Base-by-base conservation (phyloP, 2,888 invertebrate genomes). In the Leptinotarsa haldemani region DNA sequence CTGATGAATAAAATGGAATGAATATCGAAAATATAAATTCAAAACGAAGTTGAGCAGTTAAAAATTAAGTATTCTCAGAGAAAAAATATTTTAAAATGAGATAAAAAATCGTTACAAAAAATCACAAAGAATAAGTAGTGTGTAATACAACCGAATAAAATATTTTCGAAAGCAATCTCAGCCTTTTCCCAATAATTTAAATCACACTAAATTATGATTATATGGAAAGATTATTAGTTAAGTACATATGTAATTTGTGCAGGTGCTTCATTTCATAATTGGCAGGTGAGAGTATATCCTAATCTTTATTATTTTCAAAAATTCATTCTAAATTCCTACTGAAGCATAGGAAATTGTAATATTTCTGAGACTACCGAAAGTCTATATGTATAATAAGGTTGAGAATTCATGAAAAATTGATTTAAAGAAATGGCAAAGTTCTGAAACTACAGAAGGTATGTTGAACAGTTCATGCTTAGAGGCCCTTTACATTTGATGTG, bases 171-270 rank as follows among this genome's bases (percentile, higher is more conserved):
- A 48, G 25, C 65, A 53, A 69, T 63, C 71, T 76, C 78, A 76
- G 78, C 76, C 76, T 78, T 77, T 69, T 25, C 40, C 58, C 58
- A 20, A 52, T 40, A 9, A 30, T 18, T 69, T 69, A 22, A 63
- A 71, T 71, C 71, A 73, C 61, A 71, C 69, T 74, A 76, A 64
- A 63, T 30, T 53, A 69, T 65, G 72, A 69, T 74, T 70, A 77
- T 77, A 46, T 46, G 56, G 66, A 50, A 50, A 50, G 71, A 78
- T 56, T 72, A 67, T 47, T 61, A 20, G 65, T 79, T 78, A 80
- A 80, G 80, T 80, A 80, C 80, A 58, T 77, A 69, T 50, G 69
- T 66, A 74, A 70, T 74, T 76, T 79, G 79, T 79, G 79, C 79
- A 80, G 67, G 72, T 70, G 69, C 72, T 76, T 74, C 69, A 71